Evolutionary conservation across 1,140 invertebrate genomes (phyloP).

Genomic region (Patella vulgata): DNA sequence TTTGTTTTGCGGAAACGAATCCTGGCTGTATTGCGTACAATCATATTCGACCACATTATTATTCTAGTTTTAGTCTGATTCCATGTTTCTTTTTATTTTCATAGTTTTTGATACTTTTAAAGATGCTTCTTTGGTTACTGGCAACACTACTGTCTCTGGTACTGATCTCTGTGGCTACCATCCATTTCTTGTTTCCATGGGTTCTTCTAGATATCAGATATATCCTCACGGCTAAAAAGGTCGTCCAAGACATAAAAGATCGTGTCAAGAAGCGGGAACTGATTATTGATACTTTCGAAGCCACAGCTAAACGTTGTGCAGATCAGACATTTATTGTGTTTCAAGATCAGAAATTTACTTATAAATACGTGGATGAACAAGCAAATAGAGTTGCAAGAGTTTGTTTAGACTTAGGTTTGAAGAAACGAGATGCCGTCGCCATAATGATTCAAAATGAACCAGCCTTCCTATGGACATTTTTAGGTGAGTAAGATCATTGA

Average conservation of each 20-base stretch:
- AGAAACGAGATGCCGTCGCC: slow-evolving; percentile 28
- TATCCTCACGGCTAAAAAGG: neutral
- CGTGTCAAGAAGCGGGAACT: neutral
- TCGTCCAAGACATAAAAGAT: neutral
- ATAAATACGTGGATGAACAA: slow-evolving; percentile 33
- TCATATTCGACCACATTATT: too few relatives aligned
- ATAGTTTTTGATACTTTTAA: too few relatives aligned
- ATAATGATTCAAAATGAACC: slow-evolving; percentile 48
- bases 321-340: slow-evolving; percentile 38
- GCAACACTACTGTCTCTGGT: neutral
- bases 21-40: too few relatives aligned
- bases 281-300: slow-evolving; percentile 35
- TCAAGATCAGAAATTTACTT: slow-evolving; percentile 32
- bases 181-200: slow-evolving; percentile 11
- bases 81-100: too few relatives aligned
- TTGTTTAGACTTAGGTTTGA: slow-evolving; percentile 28
- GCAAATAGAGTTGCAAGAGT: slow-evolving; percentile 32
- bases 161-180: neutral
- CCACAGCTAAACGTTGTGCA: slow-evolving; percentile 15
- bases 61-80: too few relatives aligned
- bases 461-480: slow-evolving; percentile 41
- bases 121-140: neutral
- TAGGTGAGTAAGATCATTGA: slow-evolving; percentile 34
- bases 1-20: too few relatives aligned
- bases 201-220: slow-evolving; percentile 2